These are phyloP conservation scores for Eremobia ochroleuca DNA, from an alignment of 2,888 invertebrate genomes.

Conservation along the genomic window DNA sequence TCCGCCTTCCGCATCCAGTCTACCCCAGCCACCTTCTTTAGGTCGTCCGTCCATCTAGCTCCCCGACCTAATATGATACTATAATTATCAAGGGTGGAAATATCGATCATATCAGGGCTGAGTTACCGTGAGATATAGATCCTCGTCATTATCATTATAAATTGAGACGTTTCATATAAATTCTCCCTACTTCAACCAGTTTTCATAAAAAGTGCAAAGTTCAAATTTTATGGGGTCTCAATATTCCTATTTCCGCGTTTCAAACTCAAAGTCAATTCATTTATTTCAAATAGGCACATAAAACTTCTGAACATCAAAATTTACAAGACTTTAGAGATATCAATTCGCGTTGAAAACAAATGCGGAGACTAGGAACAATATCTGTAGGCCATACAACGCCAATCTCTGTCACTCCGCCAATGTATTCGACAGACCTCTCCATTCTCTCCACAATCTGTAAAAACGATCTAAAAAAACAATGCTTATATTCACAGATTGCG, in stretches of 20 bases:
- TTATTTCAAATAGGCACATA: background rate
- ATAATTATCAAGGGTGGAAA: background rate
- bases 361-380: background rate
- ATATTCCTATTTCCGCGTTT: background rate
- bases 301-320: background rate
- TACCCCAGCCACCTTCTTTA: too few relatives aligned
- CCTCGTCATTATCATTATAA: background rate
- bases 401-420: slow-evolving; percentile 7
- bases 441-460: slow-evolving; percentile 24
- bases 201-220: background rate
- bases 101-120: background rate
- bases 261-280: background rate
- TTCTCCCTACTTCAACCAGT: background rate
- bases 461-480: slow-evolving; percentile 26
- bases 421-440: slow-evolving; percentile 16
- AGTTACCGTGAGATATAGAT: background rate
- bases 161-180: background rate
- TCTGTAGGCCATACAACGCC: slow-evolving; percentile 9
- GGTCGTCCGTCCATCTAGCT: too few relatives aligned
- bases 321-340: background rate
- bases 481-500: slow-evolving; percentile 83
- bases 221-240: background rate
- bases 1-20: too few relatives aligned
- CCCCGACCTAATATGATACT: too few relatives aligned
- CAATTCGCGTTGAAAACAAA: background rate